Conservation (phyloP, 2,888 invertebrate species). For the Leistus spinibarbis region DNA sequence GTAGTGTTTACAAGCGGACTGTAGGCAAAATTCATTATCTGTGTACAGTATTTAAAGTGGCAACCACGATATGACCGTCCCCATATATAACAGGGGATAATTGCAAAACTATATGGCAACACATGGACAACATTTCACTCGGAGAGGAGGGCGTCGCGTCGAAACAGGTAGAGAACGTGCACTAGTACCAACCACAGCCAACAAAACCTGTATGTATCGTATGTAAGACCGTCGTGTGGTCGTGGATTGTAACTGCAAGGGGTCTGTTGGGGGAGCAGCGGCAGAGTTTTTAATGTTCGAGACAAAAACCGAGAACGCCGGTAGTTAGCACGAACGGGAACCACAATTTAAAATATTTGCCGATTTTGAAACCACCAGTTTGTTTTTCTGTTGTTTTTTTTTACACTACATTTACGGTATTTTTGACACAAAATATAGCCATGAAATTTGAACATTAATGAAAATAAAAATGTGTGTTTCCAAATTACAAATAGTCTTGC, state of each 20-base stretch:
- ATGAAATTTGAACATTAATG: neutral
- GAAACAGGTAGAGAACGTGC: neutral
- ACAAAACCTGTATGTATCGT: conserved; percentile 9
- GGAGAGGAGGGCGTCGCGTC: neutral
- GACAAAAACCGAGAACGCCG: conserved; percentile 25
- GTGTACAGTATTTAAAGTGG: conserved; percentile 30
- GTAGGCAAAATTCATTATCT: conserved; percentile 32
- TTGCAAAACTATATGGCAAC: conserved; percentile 59
- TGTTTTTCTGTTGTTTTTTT: conserved; percentile 1
- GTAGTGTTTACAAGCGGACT: neutral
- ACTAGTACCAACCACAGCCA: neutral
- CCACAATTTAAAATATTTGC: conserved; percentile 35
- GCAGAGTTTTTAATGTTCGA: conserved; percentile 25
- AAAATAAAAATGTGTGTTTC: neutral
- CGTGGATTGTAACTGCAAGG: neutral
- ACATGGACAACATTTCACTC: conserved; percentile 49
- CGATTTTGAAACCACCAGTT: conserved; percentile 21
- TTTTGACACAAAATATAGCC: conserved; percentile 15
- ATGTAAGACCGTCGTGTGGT: conserved; percentile 10
- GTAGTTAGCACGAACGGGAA: conserved; percentile 34
- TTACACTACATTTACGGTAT: neutral
- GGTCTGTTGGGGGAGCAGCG: neutral
- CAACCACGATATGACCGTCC: conserved; percentile 29
- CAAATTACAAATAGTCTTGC: neutral
- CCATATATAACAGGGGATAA: conserved; percentile 51